Percentiles rank a stretch among this genome's conserved stretches.
These are phyloP conservation scores for Lepidurus couesii DNA, from an alignment of 1,140 invertebrate species.

Conservation along the genomic window DNA sequence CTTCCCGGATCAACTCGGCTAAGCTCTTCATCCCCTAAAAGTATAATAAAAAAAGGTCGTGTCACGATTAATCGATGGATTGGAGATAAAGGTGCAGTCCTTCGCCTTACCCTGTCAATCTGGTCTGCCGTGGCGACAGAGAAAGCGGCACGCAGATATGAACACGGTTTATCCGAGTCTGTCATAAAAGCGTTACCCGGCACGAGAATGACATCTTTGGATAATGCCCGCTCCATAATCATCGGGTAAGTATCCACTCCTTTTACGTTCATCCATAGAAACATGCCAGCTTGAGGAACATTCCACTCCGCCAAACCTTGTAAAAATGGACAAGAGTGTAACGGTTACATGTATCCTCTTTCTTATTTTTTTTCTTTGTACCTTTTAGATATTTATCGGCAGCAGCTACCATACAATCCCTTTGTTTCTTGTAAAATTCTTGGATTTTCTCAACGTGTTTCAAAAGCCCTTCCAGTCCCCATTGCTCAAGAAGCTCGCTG, in stretches of 20 bases:
- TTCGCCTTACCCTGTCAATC: slow-evolving; percentile 52
- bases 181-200: slow-evolving; percentile 64
- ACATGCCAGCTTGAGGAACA: slow-evolving; percentile 64
- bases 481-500: slow-evolving; percentile 54
- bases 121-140: slow-evolving; percentile 57
- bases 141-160: slow-evolving; percentile 61
- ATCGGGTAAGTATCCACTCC: slow-evolving; percentile 66
- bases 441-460: slow-evolving; percentile 56
- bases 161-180: slow-evolving; percentile 53
- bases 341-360: neutral
- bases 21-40: slow-evolving; percentile 32
- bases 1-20: slow-evolving; percentile 34
- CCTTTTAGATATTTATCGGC: slow-evolving; percentile 58
- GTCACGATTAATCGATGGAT: neutral
- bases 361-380: slow-evolving; percentile 38
- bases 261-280: slow-evolving; percentile 66
- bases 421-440: slow-evolving; percentile 57
- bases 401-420: slow-evolving; percentile 56
- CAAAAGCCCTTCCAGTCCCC: slow-evolving; percentile 56
- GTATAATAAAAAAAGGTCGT: slow-evolving; percentile 3
- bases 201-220: slow-evolving; percentile 57
- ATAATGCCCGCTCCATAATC: slow-evolving; percentile 56
- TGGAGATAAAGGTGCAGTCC: neutral
- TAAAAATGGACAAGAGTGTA: neutral
- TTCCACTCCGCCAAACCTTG: slow-evolving; percentile 59